Conservation (phyloP, 2,797 vertebrate genomes). For the Atherinosoma microstoma region DNA sequence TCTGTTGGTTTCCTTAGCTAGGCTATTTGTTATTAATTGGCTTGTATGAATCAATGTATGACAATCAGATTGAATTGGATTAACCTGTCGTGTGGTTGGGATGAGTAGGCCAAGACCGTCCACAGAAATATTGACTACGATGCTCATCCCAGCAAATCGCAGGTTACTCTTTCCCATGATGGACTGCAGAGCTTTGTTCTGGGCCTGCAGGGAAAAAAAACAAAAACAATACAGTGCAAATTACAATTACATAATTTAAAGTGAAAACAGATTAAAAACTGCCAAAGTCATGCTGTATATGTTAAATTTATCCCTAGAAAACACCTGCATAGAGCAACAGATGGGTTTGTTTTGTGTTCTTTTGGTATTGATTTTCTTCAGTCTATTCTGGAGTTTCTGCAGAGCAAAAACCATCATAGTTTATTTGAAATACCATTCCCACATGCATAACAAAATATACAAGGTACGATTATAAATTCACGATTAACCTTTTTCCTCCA, state of each 20-base stretch:
- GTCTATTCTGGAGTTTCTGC: background rate
- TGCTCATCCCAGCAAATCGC: slow-evolving; percentile 94
- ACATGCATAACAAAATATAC: slow-evolving; percentile 8
- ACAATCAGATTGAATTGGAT: too few relatives aligned
- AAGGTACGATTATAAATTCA: slow-evolving; percentile 12
- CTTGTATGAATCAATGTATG: too few relatives aligned
- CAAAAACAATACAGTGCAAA: background rate
- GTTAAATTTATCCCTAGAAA: background rate
- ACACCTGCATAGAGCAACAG: background rate
- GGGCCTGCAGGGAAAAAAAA: slow-evolving; percentile 73
- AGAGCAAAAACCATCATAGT: background rate
- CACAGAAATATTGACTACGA: slow-evolving; percentile 92
- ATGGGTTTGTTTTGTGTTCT: background rate
- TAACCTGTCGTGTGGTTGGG: slow-evolving; percentile 91
- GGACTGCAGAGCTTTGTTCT: slow-evolving; percentile 91
- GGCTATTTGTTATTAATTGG: too few relatives aligned
- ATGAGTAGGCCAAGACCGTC: slow-evolving; percentile 93
- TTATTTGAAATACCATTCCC: background rate
- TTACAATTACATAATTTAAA: background rate
- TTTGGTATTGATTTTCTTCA: background rate
- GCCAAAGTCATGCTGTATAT: background rate
- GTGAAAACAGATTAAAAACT: background rate
- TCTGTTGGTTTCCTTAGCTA: too few relatives aligned
- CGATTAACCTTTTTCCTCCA: slow-evolving; percentile 94
- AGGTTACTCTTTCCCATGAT: slow-evolving; percentile 96